Percentiles rank a stretch among this genome's conserved stretches.
Evolutionary conservation across 1,140 invertebrate genomes (phyloP).

Genomic region (Physella acuta): DNA sequence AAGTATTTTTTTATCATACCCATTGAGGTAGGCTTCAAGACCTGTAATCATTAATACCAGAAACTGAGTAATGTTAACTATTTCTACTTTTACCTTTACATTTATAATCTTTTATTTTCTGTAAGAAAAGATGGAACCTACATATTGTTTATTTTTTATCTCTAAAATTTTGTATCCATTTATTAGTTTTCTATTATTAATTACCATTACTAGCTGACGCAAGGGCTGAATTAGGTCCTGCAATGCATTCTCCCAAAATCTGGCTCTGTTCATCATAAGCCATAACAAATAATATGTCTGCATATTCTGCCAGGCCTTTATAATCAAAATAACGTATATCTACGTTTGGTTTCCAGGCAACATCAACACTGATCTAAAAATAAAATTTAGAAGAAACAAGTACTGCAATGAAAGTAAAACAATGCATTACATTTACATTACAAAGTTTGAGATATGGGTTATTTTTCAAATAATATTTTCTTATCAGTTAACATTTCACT

Average conservation of each 20-base stretch:
- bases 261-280: conserved; percentile 62
- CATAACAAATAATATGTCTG: conserved; percentile 62
- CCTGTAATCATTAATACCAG: conserved; percentile 11
- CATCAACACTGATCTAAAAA: conserved; percentile 61
- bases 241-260: conserved; percentile 58
- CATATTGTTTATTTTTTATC: no score
- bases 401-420: not conserved
- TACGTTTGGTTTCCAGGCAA: conserved; percentile 59
- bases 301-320: conserved; percentile 41
- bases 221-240: conserved; percentile 54
- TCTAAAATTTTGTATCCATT: no score
- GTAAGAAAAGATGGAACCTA: no score
- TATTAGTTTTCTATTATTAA: no score
- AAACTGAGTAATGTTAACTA: no score
- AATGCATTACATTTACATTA: not conserved
- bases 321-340: conserved; percentile 62
- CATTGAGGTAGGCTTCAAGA: not conserved
- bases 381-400: no score
- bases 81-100: no score
- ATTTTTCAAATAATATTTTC: no score
- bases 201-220: conserved; percentile 9
- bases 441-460: not conserved
- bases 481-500: no score
- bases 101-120: no score
- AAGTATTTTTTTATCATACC: not conserved